Conservation (phyloP, 2,888 invertebrate genomes). For the Zygaena filipendulae region DNA sequence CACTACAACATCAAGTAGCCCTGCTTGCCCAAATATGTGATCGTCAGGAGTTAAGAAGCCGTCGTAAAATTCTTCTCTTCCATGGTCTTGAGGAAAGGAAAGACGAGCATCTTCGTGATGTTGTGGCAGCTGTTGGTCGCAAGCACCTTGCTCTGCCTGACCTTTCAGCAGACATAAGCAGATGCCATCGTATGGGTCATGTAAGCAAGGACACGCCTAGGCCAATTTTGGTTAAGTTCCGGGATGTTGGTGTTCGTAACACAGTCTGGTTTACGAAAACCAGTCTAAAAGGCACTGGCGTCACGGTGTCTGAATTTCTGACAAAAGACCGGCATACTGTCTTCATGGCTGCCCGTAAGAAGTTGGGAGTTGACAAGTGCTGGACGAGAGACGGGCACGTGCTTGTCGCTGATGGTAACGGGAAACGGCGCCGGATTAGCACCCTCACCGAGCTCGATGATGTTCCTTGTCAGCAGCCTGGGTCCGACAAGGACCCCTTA, state of each 20-base stretch:
- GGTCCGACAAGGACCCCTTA: too few species aligned
- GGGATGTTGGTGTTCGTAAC: background rate
- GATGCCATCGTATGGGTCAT: background rate
- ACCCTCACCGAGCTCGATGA: slow-evolving; percentile 2
- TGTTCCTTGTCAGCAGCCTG: too few species aligned
- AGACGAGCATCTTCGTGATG: too few species aligned
- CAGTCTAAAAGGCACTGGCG: slow-evolving; percentile 8
- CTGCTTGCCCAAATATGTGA: too few species aligned
- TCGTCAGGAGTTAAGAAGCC: too few species aligned
- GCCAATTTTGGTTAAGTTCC: slow-evolving; percentile 1
- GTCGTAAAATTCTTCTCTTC: too few species aligned
- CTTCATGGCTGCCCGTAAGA: slow-evolving; percentile 9
- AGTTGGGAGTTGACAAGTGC: slow-evolving; percentile 6
- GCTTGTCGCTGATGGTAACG: background rate
- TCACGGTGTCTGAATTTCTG: slow-evolving; percentile 11
- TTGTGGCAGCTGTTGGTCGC: too few species aligned
- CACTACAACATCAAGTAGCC: too few species aligned
- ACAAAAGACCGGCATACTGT: slow-evolving; percentile 7
- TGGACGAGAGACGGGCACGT: slow-evolving; percentile 11
- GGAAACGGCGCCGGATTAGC: slow-evolving; percentile 1
- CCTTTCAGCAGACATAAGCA: slow-evolving; percentile 2
- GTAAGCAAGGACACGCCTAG: too few species aligned
- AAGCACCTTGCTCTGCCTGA: too few species aligned
- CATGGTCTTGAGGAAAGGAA: too few species aligned
- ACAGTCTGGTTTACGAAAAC: slow-evolving; percentile 8